A percentile compares a stretch with the other conserved stretches of the same genome.
phyloP scores from a whole-genome alignment of 1,140 invertebrate species.

The Rhizoglyphus robini region DNA sequence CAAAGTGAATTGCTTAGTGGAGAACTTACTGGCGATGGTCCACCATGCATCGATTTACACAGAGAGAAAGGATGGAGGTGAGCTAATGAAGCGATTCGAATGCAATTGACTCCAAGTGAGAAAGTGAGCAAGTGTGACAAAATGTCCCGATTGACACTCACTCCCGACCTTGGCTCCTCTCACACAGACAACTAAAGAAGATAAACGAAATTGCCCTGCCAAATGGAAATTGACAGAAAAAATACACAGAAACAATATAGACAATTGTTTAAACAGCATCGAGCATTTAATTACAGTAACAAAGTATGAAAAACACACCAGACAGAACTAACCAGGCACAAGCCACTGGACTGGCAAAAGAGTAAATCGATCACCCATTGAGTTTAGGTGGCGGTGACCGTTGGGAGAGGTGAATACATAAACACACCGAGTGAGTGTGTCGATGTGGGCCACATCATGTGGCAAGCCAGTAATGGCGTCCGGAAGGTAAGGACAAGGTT shows the following conservation, averaged over 20 bases:
- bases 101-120: no score
- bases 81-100: not conserved
- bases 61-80: not conserved
- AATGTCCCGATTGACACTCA: no score
- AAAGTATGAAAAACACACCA: not conserved
- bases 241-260: not conserved
- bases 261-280: no score
- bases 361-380: not conserved
- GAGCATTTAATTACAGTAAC: not conserved
- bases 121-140: not conserved
- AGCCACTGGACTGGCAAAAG: no score
- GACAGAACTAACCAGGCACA: no score
- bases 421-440: no score
- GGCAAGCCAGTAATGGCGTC: not conserved
- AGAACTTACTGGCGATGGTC: not conserved
- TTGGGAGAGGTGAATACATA: conserved; percentile 7
- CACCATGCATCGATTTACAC: not conserved
- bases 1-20: not conserved
- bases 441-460: no score
- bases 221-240: not conserved
- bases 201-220: not conserved
- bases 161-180: no score
- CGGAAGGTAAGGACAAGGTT: no score
- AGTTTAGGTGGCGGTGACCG: conserved; percentile 2
- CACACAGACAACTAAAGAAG: no score